Percentiles rank a stretch among this genome's conserved stretches.
Conservation (phyloP, 2,797 vertebrate species). For the Gouania willdenowi region DNA sequence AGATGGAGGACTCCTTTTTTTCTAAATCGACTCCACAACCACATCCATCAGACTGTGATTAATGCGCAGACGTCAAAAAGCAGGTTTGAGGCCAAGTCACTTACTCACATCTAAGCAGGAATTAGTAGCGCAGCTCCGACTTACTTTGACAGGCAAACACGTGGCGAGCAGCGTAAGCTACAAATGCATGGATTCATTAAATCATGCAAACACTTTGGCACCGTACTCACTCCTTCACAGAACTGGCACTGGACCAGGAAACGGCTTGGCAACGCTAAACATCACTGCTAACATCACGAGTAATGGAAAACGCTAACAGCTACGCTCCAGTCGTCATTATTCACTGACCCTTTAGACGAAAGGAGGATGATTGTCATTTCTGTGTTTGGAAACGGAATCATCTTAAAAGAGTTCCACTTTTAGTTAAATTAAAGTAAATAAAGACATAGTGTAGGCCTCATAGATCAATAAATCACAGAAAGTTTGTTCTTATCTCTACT, state of each 20-base stretch:
- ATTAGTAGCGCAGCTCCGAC: conserved; percentile 17
- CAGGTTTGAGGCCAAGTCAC: conserved; percentile 21
- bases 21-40: conserved; percentile 20
- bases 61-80: conserved; percentile 27
- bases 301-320: conserved; percentile 58
- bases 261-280: conserved; percentile 52
- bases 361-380: no score
- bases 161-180: no score
- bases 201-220: conserved; percentile 16
- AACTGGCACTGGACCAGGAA: conserved; percentile 16
- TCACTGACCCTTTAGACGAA: no score
- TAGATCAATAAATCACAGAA: no score
- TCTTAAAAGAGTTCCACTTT: no score
- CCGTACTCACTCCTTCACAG: conserved; percentile 25
- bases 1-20: no score
- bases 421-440: no score
- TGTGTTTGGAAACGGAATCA: no score
- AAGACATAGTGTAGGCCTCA: no score
- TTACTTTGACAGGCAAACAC: conserved; percentile 34
- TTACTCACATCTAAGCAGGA: neutral
- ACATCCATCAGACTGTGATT: no score
- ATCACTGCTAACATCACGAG: conserved; percentile 59
- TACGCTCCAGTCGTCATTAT: conserved; percentile 61
- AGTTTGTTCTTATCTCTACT: no score
- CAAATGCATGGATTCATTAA: conserved; percentile 27